These are phyloP conservation scores for Furcifer pardalis DNA, from an alignment of 2,797 vertebrate species.

Conservation along the genomic window DNA sequence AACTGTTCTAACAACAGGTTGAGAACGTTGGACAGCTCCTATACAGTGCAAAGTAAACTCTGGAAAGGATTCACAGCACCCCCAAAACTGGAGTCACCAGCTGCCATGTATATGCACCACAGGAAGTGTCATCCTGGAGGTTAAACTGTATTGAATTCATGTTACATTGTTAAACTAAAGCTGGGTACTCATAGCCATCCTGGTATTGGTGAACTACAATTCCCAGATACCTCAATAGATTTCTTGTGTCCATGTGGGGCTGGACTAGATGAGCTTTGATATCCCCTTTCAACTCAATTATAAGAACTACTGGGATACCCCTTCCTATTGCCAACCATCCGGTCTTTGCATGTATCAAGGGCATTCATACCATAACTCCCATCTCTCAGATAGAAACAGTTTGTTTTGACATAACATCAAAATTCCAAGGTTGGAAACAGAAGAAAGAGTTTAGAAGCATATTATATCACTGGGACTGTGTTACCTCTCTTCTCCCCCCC, in stretches of 20 bases:
- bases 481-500: background rate
- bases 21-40: too few relatives aligned
- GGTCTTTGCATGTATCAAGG: background rate
- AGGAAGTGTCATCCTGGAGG: too few relatives aligned
- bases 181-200: too few relatives aligned
- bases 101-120: too few relatives aligned
- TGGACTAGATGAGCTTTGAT: background rate
- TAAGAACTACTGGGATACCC: background rate
- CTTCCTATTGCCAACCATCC: background rate
- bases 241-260: background rate
- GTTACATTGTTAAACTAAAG: too few relatives aligned
- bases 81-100: too few relatives aligned
- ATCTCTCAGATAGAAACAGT: background rate
- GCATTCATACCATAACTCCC: slow-evolving; percentile 40
- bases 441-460: background rate
- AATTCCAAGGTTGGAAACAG: slow-evolving; percentile 6
- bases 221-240: background rate
- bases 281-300: background rate
- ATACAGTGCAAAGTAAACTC: too few relatives aligned
- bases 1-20: too few relatives aligned
- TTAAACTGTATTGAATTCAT: too few relatives aligned
- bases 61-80: too few relatives aligned
- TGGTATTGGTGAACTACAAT: too few relatives aligned
- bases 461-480: background rate
- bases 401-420: slow-evolving; percentile 4